phyloP scores from a whole-genome alignment of 2,113 vertebrate genomes.

The Thunnus thynnus region DNA sequence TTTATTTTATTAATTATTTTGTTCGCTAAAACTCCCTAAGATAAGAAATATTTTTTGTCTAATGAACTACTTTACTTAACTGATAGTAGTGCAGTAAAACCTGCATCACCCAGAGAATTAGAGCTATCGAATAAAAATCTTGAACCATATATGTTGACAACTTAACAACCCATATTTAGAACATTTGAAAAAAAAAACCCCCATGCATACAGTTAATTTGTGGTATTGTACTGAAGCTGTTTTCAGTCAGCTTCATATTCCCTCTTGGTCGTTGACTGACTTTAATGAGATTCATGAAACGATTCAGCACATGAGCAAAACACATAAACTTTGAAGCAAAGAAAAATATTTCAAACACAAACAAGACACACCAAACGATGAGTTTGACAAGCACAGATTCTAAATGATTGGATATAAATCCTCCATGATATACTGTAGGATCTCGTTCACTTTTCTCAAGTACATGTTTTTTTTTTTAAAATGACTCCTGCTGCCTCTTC shows the following conservation, averaged over 20 bases:
- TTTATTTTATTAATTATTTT: not conserved
- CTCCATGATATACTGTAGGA: not conserved
- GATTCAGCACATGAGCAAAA: constrained; percentile 21
- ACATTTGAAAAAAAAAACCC: too few species aligned
- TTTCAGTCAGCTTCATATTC: constrained; percentile 19
- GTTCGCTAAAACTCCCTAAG: not conserved
- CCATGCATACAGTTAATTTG: not conserved
- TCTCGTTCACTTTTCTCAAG: not conserved
- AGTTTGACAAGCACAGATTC: constrained; percentile 16
- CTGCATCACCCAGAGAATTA: not conserved
- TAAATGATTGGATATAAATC: constrained; percentile 11
- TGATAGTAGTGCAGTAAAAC: not conserved
- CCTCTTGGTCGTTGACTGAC: constrained; percentile 1
- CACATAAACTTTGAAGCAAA: constrained; percentile 32
- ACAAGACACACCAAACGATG: not conserved
- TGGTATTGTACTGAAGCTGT: not conserved
- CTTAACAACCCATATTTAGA: constrained; percentile 3
- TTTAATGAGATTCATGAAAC: constrained; percentile 15
- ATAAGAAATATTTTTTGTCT: not conserved
- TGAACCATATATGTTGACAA: not conserved
- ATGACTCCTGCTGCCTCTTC: not conserved
- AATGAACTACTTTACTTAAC: not conserved
- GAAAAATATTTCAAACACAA: constrained; percentile 35
- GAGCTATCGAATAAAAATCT: not conserved
- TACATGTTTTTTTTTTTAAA: not conserved